These are phyloP conservation scores for Athripsodes cinereus DNA, from an alignment of 2,888 invertebrate genomes.

Conservation along the genomic window DNA sequence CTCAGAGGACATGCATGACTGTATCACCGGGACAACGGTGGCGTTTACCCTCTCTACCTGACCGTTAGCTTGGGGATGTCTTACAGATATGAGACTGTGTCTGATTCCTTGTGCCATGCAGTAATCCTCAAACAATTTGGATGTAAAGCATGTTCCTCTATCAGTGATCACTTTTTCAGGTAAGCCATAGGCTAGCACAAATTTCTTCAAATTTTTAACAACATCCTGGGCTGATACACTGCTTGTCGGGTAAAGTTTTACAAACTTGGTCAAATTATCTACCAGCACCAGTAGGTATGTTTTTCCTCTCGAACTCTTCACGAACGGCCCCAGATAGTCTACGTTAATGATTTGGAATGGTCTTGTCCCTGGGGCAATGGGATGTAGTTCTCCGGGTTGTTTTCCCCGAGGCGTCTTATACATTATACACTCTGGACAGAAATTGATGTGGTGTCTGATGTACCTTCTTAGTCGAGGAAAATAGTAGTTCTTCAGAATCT, in stretches of 20 bases:
- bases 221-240: no score
- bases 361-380: not conserved
- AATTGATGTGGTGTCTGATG: not conserved
- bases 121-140: no score
- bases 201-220: not conserved
- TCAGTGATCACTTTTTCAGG: not conserved
- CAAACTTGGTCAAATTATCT: no score
- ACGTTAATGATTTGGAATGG: no score
- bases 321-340: not conserved
- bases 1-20: not conserved
- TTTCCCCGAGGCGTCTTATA: not conserved
- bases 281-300: not conserved
- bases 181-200: not conserved
- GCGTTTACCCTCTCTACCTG: slow-evolving; percentile 1
- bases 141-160: not conserved
- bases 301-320: not conserved
- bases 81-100: not conserved
- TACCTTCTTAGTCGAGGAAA: not conserved
- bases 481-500: not conserved
- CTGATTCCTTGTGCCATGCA: not conserved
- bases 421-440: no score
- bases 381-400: not conserved
- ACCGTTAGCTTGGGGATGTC: slow-evolving; percentile 3
- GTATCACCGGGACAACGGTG: not conserved
- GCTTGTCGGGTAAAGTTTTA: no score